Evolutionary conservation across 2,113 vertebrate species (phyloP), one percentile per base, ranked within the genome.

Genomic region (Piprites chloris): DNA sequence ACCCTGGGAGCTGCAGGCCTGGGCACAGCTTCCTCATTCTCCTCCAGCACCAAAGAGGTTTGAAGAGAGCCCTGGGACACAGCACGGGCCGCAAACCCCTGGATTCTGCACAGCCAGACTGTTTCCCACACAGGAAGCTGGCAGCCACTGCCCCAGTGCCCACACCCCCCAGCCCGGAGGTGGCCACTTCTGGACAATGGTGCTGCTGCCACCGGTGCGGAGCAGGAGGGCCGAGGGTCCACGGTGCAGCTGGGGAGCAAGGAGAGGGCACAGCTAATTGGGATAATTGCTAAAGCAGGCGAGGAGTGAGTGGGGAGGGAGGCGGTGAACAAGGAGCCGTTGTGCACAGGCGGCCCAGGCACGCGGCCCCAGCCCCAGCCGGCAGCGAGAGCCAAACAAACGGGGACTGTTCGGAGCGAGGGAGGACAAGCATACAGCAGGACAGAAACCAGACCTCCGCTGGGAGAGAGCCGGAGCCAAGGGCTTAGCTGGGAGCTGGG

Each of bases 261-360:
- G 79, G 65, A 61, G 44, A 76, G 91, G 76, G 73, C 90, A 72
- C 2, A 5, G 85, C 86, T 96, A 96, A 92, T 88, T 96, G 79
- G 90, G 85, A 75, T 95, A 96, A 96, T 96, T 96, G 92, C 95
- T 92, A 92, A 94, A 90, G 88, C 95, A 94, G 93, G 88, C 61
- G 2, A 96, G 82, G 42, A 85, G 82, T 1, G 14, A 88, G 92
- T 23, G 0, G 74, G 89, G 87, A 91, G 75, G 72, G 87, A 81
- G 75, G 92, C 0, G 5, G 32, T 0, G 65, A 96, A 97, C 95
- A 97, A 97, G 95, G 95, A 81, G 65, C 85, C 32, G 7, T 96
- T 97, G 96, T 97, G 90, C 83, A 88, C 52, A 55, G 88, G 79
- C 92, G 2, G 92, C 72, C 79, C 75, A 80, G 85, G 92, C 96